These are phyloP conservation scores for Bombus waltoni DNA, from an alignment of 1,140 invertebrate species.

Conservation along the genomic window DNA sequence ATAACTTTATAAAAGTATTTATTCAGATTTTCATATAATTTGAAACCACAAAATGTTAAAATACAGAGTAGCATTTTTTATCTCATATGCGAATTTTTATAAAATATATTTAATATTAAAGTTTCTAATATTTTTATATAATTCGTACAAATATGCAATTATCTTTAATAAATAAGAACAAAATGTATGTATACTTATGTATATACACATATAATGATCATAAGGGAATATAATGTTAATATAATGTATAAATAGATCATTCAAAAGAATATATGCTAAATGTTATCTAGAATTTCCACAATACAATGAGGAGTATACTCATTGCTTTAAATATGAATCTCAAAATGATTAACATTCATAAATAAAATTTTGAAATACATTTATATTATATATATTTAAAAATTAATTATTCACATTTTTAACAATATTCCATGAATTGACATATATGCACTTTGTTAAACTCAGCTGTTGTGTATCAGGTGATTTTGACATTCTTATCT, in stretches of 20 bases:
- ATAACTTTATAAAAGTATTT: neutral
- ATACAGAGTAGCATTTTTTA: neutral
- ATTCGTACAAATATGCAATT: neutral
- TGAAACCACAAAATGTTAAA: neutral
- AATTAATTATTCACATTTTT: neutral
- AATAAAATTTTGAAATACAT: neutral
- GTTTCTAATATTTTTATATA: neutral
- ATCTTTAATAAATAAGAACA: neutral
- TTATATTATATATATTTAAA: neutral
- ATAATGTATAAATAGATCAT: neutral
- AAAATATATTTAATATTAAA: neutral
- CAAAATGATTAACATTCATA: neutral
- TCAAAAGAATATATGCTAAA: neutral
- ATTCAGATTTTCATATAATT: neutral
- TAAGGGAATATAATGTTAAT: neutral
- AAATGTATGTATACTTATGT: neutral
- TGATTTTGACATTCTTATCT: conserved; percentile 65
- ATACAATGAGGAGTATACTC: no score
- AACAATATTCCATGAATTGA: neutral
- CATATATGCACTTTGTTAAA: neutral
- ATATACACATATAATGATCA: neutral
- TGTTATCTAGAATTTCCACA: neutral
- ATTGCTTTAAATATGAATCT: neutral
- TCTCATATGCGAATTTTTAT: neutral
- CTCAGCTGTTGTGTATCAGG: conserved; percentile 62